Percentiles rank a stretch among this genome's conserved stretches.
phyloP scores from a whole-genome alignment of 2,797 vertebrate species.

The Premnoplex brunnescens region DNA sequence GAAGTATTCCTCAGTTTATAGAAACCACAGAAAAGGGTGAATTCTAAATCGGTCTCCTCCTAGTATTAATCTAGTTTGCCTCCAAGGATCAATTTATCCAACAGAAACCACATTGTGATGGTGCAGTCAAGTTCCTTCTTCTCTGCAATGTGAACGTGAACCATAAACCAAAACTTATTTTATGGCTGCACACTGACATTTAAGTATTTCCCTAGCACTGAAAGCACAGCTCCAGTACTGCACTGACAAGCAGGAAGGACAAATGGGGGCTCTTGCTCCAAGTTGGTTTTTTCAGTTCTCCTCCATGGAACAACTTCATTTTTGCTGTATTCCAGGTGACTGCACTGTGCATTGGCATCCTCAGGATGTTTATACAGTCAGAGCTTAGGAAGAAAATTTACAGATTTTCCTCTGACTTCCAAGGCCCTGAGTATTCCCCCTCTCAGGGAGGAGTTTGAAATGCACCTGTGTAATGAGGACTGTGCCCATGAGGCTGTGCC shows the following conservation, averaged over 20 bases:
- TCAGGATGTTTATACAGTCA: not conserved
- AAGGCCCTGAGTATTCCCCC: not conserved
- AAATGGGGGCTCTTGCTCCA: not conserved
- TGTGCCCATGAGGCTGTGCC: rapidly evolving
- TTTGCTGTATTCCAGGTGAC: not conserved
- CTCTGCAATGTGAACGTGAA: constrained; percentile 17
- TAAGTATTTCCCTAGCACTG: not conserved
- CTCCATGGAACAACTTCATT: not conserved
- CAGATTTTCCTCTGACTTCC: not conserved
- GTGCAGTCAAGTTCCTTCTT: not conserved
- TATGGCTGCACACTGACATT: not conserved
- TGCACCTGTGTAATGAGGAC: rapidly evolving
- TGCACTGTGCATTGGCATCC: not conserved
- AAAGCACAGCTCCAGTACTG: not conserved
- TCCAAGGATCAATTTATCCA: constrained; percentile 51
- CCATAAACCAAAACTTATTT: not conserved
- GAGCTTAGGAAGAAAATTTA: not conserved
- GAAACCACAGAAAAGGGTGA: constrained; percentile 39
- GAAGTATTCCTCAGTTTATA: constrained; percentile 49
- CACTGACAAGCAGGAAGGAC: not conserved
- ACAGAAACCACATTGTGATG: not conserved
- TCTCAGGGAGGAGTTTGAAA: not conserved
- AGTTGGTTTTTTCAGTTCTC: not conserved
- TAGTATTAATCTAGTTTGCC: constrained; percentile 33
- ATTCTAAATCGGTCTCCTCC: constrained; percentile 52